Base-by-base conservation (phyloP, 2,797 vertebrate genomes). In the Cygnus olor region DNA sequence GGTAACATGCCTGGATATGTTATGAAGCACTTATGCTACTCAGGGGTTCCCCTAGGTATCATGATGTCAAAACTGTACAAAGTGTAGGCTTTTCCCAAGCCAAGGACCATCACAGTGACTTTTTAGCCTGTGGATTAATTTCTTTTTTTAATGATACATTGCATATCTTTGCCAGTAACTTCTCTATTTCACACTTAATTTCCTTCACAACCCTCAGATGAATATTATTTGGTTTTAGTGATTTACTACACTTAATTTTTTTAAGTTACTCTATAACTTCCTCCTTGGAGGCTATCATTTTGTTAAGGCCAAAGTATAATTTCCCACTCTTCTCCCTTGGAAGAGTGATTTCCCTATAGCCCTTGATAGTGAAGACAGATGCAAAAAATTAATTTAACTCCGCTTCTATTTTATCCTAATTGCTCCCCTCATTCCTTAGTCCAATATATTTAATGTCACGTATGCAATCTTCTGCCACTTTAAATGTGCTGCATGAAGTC, bases 151-250 rank as follows among this genome's bases (percentile, higher is more conserved):
- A 80, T 65, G 36, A 53, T 68, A 66, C 14, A 14, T 38, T 80
- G 19, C 70, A 25, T 86, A 88, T 85, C 56, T 87, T 90, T 88
- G 77, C 81, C 57, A 85, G 44, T 91, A 92, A 83, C 40, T 94
- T 87, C 91, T 60, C 65, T 94, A 95, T 96, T 97, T 98, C 93
- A 96, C 88, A 96, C 77, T 85, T 17, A 92, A 96, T 97, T 97
- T 97, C 81, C 68, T 96, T 86, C 93, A 92, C 38, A 88, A 60
- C 49, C 61, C 93, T 79, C 93, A 64, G 61, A 58, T 92, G 83
- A 94, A 60, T 89, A 80, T 92, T 96, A 93, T 81, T 83, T 90
- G 56, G 28, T 78, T 96, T 90, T 60, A 93, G 79, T 91, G 91
- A 97, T 95, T 97, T 95, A 95, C 27, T 94, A 58, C 79, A 85